These are phyloP conservation scores for Sepiola atlantica DNA, from an alignment of 2,888 invertebrate species.

Conservation along the genomic window DNA sequence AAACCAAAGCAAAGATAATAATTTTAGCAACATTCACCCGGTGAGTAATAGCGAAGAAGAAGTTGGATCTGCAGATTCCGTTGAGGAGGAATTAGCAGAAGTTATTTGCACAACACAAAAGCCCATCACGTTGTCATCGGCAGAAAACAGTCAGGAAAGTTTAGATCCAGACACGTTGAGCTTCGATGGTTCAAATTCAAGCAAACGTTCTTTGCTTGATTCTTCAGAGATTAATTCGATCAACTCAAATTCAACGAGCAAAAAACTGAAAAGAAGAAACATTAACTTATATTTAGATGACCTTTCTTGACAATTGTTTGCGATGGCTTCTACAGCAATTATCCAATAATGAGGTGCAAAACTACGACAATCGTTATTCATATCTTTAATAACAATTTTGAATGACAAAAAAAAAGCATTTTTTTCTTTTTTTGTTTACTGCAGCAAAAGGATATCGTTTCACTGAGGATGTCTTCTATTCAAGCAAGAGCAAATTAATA, in stretches of 20 bases:
- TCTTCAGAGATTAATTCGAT: neutral
- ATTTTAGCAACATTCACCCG: neutral
- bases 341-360: neutral
- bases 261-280: constrained; percentile 42
- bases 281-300: constrained; percentile 34
- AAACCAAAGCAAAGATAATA: constrained; percentile 58
- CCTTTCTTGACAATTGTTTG: neutral
- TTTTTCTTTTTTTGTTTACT: neutral
- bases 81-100: neutral
- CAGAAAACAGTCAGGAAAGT: neutral
- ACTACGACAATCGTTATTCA: constrained; percentile 10
- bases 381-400: neutral
- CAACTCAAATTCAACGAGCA: neutral
- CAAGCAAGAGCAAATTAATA: neutral
- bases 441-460: neutral
- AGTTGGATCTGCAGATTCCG: neutral
- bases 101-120: neutral
- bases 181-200: neutral
- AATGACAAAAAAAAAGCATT: neutral
- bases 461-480: neutral
- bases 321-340: neutral
- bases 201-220: neutral
- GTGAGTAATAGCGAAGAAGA: neutral
- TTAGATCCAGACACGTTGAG: neutral
- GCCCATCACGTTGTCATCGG: neutral